A percentile compares a stretch with the other conserved stretches of the same genome.
phyloP scores from a whole-genome alignment of 2,888 invertebrate genomes.

The Gibbula magus region DNA sequence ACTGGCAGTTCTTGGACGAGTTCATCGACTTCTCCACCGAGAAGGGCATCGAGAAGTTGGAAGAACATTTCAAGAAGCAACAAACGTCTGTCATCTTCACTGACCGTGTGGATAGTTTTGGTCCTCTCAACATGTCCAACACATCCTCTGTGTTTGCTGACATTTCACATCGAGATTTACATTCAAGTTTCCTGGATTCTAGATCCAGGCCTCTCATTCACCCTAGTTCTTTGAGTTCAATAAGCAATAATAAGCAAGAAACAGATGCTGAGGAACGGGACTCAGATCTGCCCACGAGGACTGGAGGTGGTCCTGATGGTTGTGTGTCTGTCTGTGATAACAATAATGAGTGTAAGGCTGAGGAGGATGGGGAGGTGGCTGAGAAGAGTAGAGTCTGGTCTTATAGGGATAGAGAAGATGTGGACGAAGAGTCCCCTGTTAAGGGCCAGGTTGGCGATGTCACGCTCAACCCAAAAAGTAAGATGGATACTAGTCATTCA shows the following conservation, averaged over 20 bases:
- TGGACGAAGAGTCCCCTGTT: background rate
- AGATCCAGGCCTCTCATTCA: background rate
- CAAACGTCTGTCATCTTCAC: slow-evolving; percentile 14
- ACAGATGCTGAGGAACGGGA: background rate
- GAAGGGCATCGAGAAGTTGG: slow-evolving; percentile 85
- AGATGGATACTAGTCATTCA: background rate
- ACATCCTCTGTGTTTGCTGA: background rate
- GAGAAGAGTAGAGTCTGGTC: background rate
- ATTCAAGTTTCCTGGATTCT: background rate
- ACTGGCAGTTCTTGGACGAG: slow-evolving; percentile 91
- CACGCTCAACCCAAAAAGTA: background rate
- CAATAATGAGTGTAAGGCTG: background rate
- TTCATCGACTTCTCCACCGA: slow-evolving; percentile 86
- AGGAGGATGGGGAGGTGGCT: background rate
- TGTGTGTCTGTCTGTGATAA: background rate
- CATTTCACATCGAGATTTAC: background rate
- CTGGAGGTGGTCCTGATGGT: background rate
- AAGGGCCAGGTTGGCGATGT: background rate
- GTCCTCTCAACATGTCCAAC: background rate
- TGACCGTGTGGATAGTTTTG: background rate
- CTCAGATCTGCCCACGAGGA: background rate
- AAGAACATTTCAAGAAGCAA: slow-evolving; percentile 81
- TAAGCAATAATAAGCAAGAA: slow-evolving; percentile 7
- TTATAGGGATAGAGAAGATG: background rate
- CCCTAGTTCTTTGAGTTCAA: background rate